Evolutionary conservation across 2,113 vertebrate genomes (phyloP), one percentile per base, ranked within the genome.

Genomic region (Oncorhynchus kisutch): DNA sequence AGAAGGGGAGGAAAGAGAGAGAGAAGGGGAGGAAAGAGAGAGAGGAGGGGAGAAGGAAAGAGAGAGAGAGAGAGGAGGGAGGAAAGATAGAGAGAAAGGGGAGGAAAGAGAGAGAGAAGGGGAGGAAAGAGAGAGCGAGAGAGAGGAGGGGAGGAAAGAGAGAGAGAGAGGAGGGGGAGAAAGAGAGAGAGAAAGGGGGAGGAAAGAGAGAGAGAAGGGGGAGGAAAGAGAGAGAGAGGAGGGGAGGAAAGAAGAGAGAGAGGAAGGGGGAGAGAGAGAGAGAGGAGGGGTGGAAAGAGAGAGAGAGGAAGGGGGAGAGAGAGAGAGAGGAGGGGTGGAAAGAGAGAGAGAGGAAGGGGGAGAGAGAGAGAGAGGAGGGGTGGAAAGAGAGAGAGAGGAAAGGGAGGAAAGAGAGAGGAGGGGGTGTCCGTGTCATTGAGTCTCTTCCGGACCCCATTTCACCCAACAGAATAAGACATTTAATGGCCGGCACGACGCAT

Each of bases 381-480:
- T 2, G 25, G 25, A 27, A 27, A 27, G 25, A 27, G 25, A 27
- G 25, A 27, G 25, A 27, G 25, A 27, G 25, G 25, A 2, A 2
- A 2, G 25, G 25, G 25, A 27, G 1, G 2, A 27, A 0, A 27
- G 27, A 27, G 5, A 3, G 27, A 27, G 27, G 27, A 27, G 27
- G 27, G 27, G 34, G 71, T 31, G 74, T 78, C n/a, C 31, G 65
- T 48, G 74, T 72, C 78, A 82, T 81, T 81, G 73, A 80, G 71
- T 79, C 79, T 79, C 76, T 74, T 69, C 76, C 67, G 49, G 11
- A 51, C 14, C n/a, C 81, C 81, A 78, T 87, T 88, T 85, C 76
- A 78, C 76, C 76, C 78, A 72, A 81, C 79, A 78, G 86, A 89
- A 90, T 86, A 84, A 89, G 82, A 86, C 27, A 78, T 88, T 82